Evolutionary conservation across 2,113 vertebrate genomes (phyloP).

Genomic region (Phyllostomus discolor): DNA sequence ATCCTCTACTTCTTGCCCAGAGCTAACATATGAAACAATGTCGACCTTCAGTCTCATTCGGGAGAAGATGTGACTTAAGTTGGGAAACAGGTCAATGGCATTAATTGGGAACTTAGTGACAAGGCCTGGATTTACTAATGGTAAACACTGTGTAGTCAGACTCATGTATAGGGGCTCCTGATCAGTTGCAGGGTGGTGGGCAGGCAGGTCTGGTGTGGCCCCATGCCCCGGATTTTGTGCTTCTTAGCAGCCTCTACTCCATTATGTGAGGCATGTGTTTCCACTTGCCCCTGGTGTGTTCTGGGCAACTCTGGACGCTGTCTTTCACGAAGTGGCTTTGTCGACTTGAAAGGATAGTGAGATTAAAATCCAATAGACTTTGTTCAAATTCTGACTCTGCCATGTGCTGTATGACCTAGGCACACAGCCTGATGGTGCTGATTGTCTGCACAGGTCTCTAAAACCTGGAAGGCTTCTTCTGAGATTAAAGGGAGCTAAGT

Average conservation of each 20-base stretch:
- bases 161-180: background rate
- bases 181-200: background rate
- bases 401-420: background rate
- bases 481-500: background rate
- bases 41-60: background rate
- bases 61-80: background rate
- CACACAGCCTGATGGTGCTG: rapidly evolving
- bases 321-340: background rate
- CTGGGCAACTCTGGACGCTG: too few relatives aligned
- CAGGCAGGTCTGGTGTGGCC: rapidly evolving
- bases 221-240: background rate
- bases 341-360: background rate
- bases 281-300: background rate
- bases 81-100: background rate
- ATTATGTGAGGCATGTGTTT: background rate
- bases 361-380: background rate
- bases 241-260: background rate
- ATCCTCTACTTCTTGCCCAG: background rate
- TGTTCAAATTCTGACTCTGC: background rate
- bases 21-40: background rate
- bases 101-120: background rate
- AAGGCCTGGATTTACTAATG: background rate
- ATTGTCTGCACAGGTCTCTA: background rate
- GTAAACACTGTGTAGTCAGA: background rate
- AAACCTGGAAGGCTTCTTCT: background rate